phyloP scores from a whole-genome alignment of 2,888 invertebrate genomes.

The Netelia fuscicornis region DNA sequence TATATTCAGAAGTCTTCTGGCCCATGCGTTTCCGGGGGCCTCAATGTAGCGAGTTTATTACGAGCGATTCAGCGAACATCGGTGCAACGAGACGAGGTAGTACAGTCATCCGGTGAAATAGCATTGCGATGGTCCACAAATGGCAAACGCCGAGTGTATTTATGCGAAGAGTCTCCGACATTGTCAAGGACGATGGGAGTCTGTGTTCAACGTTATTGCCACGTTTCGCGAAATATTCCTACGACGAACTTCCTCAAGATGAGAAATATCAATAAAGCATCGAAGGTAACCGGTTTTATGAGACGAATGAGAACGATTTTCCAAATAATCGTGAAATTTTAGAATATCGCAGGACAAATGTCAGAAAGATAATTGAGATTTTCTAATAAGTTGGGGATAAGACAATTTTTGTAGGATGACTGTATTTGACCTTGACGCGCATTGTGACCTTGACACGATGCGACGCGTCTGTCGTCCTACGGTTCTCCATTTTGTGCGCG shows the following conservation, averaged over 20 bases:
- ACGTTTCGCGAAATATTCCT: neutral
- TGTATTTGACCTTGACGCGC: too few relatives aligned
- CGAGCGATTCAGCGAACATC: conserved; percentile 50
- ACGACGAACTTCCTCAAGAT: neutral
- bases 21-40: conserved; percentile 11
- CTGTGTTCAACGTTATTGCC: conserved; percentile 11
- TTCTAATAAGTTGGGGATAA: too few relatives aligned
- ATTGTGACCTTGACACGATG: too few relatives aligned
- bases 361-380: too few relatives aligned
- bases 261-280: neutral
- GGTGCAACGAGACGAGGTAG: conserved; percentile 29
- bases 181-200: conserved; percentile 9
- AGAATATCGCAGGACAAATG: too few relatives aligned
- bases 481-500: too few relatives aligned
- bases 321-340: too few relatives aligned
- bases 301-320: too few relatives aligned
- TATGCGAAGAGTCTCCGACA: conserved; percentile 17
- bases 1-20: conserved; percentile 5
- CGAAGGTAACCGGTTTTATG: too few relatives aligned
- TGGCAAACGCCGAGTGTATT: conserved; percentile 29
- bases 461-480: too few relatives aligned
- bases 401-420: too few relatives aligned
- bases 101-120: conserved; percentile 50
- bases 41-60: conserved; percentile 52
- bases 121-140: neutral